These are phyloP conservation scores for Drosophila saltans DNA, from an alignment of 1,140 invertebrate genomes.

Conservation along the genomic window DNA sequence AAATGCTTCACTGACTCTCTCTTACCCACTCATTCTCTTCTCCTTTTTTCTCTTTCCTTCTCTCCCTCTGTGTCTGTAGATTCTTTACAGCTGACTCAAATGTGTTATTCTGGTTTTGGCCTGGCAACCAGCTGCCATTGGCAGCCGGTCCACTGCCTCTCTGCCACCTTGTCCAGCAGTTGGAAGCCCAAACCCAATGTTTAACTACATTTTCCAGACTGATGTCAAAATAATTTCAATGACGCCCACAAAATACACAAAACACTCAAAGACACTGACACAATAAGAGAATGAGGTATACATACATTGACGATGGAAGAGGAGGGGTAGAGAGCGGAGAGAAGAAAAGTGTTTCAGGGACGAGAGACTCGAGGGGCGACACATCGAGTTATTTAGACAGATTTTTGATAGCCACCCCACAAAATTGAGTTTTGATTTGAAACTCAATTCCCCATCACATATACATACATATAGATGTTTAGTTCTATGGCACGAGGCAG, in stretches of 20 bases:
- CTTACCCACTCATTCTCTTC: not conserved
- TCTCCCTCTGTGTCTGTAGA: not conserved
- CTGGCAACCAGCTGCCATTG: constrained; percentile 44
- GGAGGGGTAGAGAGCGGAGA: too few species aligned
- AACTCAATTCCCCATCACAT: constrained; percentile 70
- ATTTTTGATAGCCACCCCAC: constrained; percentile 62
- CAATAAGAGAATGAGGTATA: constrained; percentile 6
- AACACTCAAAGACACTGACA: constrained; percentile 12
- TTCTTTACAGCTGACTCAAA: constrained; percentile 7
- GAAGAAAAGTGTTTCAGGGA: too few species aligned
- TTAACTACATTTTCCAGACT: constrained; percentile 41
- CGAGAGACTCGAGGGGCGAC: not conserved
- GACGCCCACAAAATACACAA: constrained; percentile 56
- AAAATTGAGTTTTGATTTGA: constrained; percentile 78
- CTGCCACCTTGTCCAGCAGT: not conserved
- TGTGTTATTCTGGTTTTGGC: constrained; percentile 19
- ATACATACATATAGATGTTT: constrained; percentile 8
- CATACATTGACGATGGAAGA: not conserved
- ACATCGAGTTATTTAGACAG: constrained; percentile 71
- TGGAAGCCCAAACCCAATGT: constrained; percentile 4
- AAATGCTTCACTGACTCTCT: constrained; percentile 13
- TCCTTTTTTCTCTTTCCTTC: not conserved
- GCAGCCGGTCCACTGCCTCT: constrained; percentile 39
- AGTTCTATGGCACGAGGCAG: not conserved
- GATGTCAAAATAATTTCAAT: constrained; percentile 79